Base-by-base conservation (phyloP, 2,113 vertebrate species). In the Hippocampus barbouri region DNA sequence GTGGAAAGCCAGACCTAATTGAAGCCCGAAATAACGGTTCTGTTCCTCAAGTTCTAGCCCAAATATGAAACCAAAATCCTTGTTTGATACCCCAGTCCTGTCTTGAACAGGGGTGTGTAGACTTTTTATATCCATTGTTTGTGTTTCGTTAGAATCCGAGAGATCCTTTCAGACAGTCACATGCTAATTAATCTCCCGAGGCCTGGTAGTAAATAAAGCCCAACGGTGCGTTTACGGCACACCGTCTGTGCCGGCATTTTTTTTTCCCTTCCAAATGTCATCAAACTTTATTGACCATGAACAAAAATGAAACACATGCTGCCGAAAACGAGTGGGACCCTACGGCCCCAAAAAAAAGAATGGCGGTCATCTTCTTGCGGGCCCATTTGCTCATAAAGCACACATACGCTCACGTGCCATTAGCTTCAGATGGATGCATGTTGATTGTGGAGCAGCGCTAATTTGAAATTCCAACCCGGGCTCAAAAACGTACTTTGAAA, bases 331-430 rank as follows among this genome's bases (percentile, higher is more conserved):
- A 64, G 20, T 5, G 60, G 5, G 34, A 38, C 34, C 34, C 5
- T 1, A 4, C 30, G 4, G 4, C 30, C 10, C 11, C 20, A 3
- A 8, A 40, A 63, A 60, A 66, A 45, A 45, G 23, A 66, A 8
- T 14, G 64, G 41, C 64, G 54, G 15, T 60, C 81, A 74, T 77
- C 63, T 57, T 71, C 12, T 45, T 68, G 8, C 21, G 40, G 59
- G 61, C 56, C 34, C 51, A 51, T 73, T 73, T 69, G 67, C 72
- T 61, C 27, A 41, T 76, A 70, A 72, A 80, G 71, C 45, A 43
- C 73, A 38, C 81, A 68, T 69, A 74, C 59, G 62, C 27, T 56
- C 65, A 49, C 27, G 43, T 66, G 45, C 51, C 66, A 45, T 68
- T 66, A 72, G 78, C 71, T 68, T 70, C 62, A 59, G 27, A n/a